Evolutionary conservation across 2,113 vertebrate genomes (phyloP).

Genomic region (Dolichotis patagonum): DNA sequence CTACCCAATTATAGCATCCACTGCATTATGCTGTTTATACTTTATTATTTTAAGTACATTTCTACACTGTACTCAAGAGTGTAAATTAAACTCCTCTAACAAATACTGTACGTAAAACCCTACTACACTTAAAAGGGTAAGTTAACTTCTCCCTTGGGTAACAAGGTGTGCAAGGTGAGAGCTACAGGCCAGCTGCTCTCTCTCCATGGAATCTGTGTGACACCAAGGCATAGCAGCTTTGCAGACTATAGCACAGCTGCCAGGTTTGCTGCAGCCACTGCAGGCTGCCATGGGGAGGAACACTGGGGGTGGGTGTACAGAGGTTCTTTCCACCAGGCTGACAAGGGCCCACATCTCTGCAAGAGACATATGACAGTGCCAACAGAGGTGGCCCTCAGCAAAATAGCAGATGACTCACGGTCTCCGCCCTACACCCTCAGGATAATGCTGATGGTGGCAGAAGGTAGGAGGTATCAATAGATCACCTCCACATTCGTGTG

Average conservation of each 20-base stretch:
- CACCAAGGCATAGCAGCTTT: too few species aligned
- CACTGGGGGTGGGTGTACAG: rapidly evolving
- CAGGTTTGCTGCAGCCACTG: neutral
- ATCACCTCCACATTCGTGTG: neutral
- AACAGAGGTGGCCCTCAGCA: neutral
- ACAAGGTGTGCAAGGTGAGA: neutral
- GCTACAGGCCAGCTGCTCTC: too few species aligned
- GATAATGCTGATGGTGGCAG: neutral
- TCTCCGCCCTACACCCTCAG: rapidly evolving
- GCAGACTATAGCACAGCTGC: neutral
- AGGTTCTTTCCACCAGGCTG: neutral
- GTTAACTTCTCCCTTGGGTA: neutral
- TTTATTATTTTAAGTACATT: conserved; percentile 13
- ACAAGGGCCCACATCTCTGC: neutral
- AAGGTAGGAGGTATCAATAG: neutral
- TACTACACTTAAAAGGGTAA: neutral
- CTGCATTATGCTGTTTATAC: neutral
- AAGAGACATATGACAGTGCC: neutral
- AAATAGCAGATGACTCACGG: rapidly evolving
- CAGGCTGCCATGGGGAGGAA: neutral
- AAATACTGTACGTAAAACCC: neutral
- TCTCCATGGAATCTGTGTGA: neutral
- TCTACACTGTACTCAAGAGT: neutral
- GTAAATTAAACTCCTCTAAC: neutral
- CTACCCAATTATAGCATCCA: neutral